Conservation (phyloP, 1,140 invertebrate species). For the Aleiodes sp. region DNA sequence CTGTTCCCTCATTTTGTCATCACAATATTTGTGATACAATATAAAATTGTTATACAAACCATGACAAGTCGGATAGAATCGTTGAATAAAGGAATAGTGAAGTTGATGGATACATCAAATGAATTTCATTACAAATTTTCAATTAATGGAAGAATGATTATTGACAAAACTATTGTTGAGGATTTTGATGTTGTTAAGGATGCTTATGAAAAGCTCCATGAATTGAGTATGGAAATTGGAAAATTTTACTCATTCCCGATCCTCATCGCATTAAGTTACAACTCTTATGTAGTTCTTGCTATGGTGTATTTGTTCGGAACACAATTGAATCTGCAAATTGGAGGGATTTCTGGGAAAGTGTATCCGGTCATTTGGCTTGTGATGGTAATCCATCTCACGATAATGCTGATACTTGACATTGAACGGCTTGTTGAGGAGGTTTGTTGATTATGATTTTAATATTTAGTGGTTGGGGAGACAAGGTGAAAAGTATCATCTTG, state of each 20-base stretch:
- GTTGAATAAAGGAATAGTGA: neutral
- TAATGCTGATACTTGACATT: neutral
- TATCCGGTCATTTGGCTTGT: neutral
- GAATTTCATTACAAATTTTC: neutral
- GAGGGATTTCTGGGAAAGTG: neutral
- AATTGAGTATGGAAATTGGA: neutral
- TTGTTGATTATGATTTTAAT: no score
- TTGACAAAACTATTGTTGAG: neutral
- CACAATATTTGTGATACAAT: neutral
- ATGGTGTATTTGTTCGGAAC: neutral
- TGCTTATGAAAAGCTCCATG: neutral
- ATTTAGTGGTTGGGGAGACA: no score
- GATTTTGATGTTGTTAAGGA: neutral
- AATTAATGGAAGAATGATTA: neutral
- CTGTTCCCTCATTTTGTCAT: neutral
- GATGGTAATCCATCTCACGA: neutral
- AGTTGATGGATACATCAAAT: neutral
- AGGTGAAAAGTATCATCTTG: no score
- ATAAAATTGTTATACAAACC: neutral
- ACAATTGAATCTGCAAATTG: neutral
- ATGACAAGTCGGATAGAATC: neutral
- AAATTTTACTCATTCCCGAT: neutral
- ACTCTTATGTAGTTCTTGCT: neutral
- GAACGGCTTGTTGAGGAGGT: neutral
- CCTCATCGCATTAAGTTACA: neutral